Percentiles rank a stretch among this genome's conserved stretches.
Conservation (phyloP, 2,797 vertebrate species). For the Vultur gryphus region DNA sequence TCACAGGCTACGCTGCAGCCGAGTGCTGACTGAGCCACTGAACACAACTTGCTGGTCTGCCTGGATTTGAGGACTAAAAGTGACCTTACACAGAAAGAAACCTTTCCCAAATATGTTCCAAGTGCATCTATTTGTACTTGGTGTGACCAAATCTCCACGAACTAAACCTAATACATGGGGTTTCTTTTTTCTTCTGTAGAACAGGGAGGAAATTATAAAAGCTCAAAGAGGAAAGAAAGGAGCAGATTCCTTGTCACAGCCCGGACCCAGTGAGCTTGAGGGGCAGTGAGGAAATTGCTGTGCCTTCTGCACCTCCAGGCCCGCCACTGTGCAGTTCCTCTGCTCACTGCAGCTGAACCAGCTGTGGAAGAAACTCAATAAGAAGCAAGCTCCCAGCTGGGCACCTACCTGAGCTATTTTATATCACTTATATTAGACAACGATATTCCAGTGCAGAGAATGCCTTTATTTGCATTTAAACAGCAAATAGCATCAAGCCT, state of each 20-base stretch:
- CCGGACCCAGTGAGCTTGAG: background rate
- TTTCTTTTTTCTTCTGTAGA: background rate
- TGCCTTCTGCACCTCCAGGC: background rate
- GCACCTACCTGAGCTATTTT: background rate
- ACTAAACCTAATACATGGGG: accelerated
- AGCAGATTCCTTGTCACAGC: background rate
- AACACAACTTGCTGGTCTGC: background rate
- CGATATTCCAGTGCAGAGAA: background rate
- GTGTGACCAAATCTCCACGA: background rate
- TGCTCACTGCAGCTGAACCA: background rate
- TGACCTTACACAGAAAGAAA: background rate
- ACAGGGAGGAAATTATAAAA: background rate
- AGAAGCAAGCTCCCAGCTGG: background rate
- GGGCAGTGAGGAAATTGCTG: background rate
- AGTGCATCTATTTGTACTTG: background rate
- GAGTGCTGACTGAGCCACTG: accelerated
- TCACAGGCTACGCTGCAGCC: background rate
- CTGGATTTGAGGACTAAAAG: background rate
- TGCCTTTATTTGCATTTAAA: background rate
- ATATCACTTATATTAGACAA: background rate
- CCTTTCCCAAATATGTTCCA: background rate
- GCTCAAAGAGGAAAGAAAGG: background rate
- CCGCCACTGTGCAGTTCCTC: accelerated
- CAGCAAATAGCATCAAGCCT: background rate
- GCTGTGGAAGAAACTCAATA: background rate